These are phyloP conservation scores for Acanthoscelides obtectus DNA, from an alignment of 2,888 invertebrate genomes.

Conservation along the genomic window DNA sequence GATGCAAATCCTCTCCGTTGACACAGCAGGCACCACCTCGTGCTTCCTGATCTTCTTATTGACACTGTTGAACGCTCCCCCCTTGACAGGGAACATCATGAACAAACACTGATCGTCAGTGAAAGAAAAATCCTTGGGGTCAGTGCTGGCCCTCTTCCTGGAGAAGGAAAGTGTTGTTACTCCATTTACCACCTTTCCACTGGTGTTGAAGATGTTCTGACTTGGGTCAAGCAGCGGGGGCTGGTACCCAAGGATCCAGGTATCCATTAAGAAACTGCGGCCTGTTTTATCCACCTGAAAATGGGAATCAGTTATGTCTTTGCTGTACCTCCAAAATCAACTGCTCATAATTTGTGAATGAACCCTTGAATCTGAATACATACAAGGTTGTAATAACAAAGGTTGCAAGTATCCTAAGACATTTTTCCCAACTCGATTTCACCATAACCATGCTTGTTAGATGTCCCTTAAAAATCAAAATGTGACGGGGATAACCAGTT, in stretches of 20 bases:
- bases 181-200: conserved; percentile 70
- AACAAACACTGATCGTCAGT: conserved; percentile 78
- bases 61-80: conserved; percentile 76
- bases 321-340: too few relatives aligned
- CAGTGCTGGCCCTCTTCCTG: conserved; percentile 71
- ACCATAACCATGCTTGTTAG: too few relatives aligned
- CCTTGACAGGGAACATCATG: conserved; percentile 82
- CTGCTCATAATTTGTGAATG: too few relatives aligned
- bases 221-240: conserved; percentile 66
- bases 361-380: too few relatives aligned
- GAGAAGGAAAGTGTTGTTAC: conserved; percentile 73
- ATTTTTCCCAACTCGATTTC: too few relatives aligned
- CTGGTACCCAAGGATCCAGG: conserved; percentile 78
- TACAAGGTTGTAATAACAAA: too few relatives aligned
- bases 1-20: conserved; percentile 76
- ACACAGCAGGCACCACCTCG: conserved; percentile 64
- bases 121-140: conserved; percentile 72
- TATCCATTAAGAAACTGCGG: conserved; percentile 81
- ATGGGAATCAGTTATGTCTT: too few relatives aligned
- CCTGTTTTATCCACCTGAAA: conserved; percentile 62
- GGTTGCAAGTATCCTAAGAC: too few relatives aligned
- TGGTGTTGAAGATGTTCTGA: conserved; percentile 68
- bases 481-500: too few relatives aligned
- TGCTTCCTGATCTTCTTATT: conserved; percentile 85
- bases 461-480: too few relatives aligned